Percentiles rank a stretch among this genome's conserved stretches.
Conservation (phyloP, 2,113 vertebrate species). For the Scalopus aquaticus region DNA sequence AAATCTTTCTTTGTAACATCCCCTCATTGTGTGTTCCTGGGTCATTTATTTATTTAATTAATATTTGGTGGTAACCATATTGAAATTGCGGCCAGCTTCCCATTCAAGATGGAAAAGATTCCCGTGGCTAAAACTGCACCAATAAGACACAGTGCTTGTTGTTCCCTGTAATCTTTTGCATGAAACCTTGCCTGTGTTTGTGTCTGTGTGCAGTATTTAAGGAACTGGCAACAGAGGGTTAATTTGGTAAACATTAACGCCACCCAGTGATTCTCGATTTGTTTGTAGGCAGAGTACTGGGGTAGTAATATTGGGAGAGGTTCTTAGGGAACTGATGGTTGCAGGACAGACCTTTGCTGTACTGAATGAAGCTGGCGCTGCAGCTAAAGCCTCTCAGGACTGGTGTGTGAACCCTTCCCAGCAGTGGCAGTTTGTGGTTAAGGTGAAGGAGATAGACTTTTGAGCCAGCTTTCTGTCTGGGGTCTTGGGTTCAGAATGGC, state of each 20-base stretch:
- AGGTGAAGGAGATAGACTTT: conserved; percentile 5
- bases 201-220: neutral
- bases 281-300: neutral
- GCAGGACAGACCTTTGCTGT: neutral
- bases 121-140: conserved; percentile 34
- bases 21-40: conserved; percentile 13
- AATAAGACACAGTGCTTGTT: neutral
- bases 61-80: conserved; percentile 61
- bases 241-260: conserved; percentile 50
- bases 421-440: conserved; percentile 31
- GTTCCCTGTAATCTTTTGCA: neutral
- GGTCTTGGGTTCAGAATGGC: conserved; percentile 3
- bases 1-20: conserved; percentile 26
- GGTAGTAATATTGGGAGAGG: neutral
- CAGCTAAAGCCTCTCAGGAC: neutral
- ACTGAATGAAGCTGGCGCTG: conserved; percentile 19
- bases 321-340: conserved; percentile 31
- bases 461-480: neutral
- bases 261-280: conserved; percentile 34
- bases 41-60: conserved; percentile 58
- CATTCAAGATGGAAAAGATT: conserved; percentile 26
- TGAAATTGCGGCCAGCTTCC: conserved; percentile 35
- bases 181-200: neutral
- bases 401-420: neutral
- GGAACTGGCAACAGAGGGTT: neutral